Percentiles rank a stretch among this genome's conserved stretches.
Evolutionary conservation across 1,140 invertebrate species (phyloP).

Genomic region (Polyergus mexicanus): DNA sequence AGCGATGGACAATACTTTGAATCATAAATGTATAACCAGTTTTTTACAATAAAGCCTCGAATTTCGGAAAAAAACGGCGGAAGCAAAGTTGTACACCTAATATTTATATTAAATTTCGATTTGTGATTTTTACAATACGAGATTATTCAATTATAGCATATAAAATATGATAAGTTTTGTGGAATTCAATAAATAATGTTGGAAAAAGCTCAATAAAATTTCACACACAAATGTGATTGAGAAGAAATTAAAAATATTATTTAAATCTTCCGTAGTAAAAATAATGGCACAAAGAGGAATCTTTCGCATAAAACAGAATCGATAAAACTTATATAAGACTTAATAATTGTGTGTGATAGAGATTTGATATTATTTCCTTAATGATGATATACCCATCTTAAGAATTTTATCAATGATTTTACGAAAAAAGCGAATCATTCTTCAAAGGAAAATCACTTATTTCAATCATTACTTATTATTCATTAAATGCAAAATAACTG

Average conservation of each 20-base stretch:
- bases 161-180: not conserved
- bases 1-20: no score
- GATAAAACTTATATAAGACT: not conserved
- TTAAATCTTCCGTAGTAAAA: not conserved
- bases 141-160: not conserved
- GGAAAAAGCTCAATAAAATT: not conserved
- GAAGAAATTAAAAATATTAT: not conserved
- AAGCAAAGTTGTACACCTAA: no score
- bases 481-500: not conserved
- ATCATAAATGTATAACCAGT: no score
- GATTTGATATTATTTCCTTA: not conserved
- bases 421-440: slow-evolving; percentile 3
- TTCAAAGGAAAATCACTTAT: not conserved
- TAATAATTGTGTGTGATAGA: not conserved
- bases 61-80: no score
- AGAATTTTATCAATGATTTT: slow-evolving; percentile 38
- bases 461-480: not conserved
- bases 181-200: not conserved
- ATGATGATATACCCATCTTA: not conserved
- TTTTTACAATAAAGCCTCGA: no score
- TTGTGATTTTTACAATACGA: not conserved
- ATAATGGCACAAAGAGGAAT: not conserved
- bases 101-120: not conserved
- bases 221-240: not conserved
- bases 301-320: not conserved